Evolutionary conservation across 1,140 invertebrate species (phyloP).

Genomic region (Macrobrachium rosenbergii): DNA sequence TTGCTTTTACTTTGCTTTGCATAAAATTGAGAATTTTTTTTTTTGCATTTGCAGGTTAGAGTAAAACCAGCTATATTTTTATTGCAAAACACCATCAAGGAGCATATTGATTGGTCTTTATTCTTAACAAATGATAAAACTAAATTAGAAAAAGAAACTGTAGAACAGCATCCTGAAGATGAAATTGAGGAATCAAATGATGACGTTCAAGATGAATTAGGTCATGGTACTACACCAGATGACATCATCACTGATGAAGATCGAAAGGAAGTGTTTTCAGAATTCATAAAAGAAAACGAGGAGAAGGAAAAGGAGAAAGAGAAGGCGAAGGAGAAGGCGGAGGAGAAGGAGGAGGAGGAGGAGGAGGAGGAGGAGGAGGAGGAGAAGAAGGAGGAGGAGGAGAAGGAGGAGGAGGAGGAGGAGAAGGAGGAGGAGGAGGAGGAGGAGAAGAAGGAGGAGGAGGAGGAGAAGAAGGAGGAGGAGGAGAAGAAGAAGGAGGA

Average conservation of each 20-base stretch:
- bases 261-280: too few species aligned
- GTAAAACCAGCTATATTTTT: slow-evolving; percentile 48
- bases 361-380: neutral
- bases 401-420: neutral
- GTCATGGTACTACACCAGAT: too few species aligned
- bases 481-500: slow-evolving; percentile 1
- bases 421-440: neutral
- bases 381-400: neutral
- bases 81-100: slow-evolving; percentile 31
- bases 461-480: neutral
- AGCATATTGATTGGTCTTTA: slow-evolving; percentile 32
- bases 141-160: neutral
- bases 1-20: too few species aligned
- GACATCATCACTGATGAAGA: too few species aligned
- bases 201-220: too few species aligned
- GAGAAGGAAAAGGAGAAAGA: neutral
- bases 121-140: neutral
- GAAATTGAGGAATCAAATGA: neutral
- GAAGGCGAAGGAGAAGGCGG: neutral
- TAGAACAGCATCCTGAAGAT: neutral
- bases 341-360: neutral
- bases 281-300: neutral
- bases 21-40: slow-evolving; percentile 7
- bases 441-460: neutral
- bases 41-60: slow-evolving; percentile 25